Evolutionary conservation across 2,113 vertebrate genomes (phyloP), one percentile per base, ranked within the genome.

Genomic region (Brevimyrus niger): DNA sequence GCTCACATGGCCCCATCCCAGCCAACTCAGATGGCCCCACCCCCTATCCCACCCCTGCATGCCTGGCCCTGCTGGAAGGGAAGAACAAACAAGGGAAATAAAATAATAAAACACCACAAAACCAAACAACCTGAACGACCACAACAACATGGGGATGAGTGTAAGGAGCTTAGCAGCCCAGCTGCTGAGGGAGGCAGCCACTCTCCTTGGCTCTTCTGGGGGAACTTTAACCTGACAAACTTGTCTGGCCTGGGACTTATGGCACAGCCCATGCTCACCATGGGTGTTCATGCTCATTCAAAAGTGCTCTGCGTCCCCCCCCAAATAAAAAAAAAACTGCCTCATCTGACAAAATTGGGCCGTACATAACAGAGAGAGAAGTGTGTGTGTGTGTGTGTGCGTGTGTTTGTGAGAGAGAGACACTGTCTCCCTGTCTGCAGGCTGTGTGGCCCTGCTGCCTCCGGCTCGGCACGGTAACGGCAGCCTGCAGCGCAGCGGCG

Each of bases 401-500:
- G 11, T 84, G 80, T 84, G 35, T 84, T 4, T 83, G 8, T 44
- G 17, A 50, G 10, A 50, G 47, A 47, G 47, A 48, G 48, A 50
- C 48, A 50, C 48, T 50, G 48, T 2, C 11, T 50, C 2, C 0
- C 46, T 47, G 80, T 47, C 31, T 82, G 35, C 38, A 82, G 31
- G 38, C 69, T 47, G 44, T 19, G 80, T 83, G 80, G 15, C 21
- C 44, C 80, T 3, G 6, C 38, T n/a, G 21, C 42, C 19, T 38
- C 1, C 38, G 5, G 35, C 35, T 38, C 13, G 7, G 35, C 76
- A 21, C 31, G 35, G 76, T 46, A 46, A 47, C 17, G 38, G 80
- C 35, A 21, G 80, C 38, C 19, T 21, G 31, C 23, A 50, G 80
- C 55, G 90, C 85, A 80, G 91, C n/a, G 92, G 91, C 90, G 92